Percentiles rank a stretch among this genome's conserved stretches.
Conservation (phyloP, 2,888 invertebrate species). For the Ctena decussata region DNA sequence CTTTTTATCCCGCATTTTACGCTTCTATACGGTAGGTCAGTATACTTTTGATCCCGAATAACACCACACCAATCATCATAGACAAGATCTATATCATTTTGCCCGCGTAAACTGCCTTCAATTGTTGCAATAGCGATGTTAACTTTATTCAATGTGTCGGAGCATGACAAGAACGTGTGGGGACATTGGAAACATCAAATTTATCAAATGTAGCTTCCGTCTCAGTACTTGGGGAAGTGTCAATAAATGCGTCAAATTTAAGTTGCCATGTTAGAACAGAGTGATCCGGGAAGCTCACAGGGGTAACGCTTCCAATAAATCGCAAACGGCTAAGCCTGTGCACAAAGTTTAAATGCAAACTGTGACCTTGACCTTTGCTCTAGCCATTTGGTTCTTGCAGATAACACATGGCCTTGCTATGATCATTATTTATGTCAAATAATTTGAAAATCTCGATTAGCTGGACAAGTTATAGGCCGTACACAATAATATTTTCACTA, state of each 20-base stretch:
- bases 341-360: too few relatives aligned
- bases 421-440: too few relatives aligned
- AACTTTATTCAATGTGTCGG: neutral
- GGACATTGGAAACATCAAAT: neutral
- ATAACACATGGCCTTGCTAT: too few relatives aligned
- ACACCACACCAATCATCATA: conserved; percentile 9
- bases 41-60: neutral
- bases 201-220: neutral
- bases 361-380: too few relatives aligned
- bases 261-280: neutral
- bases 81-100: neutral
- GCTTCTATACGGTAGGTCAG: neutral
- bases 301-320: neutral
- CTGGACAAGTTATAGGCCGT: too few relatives aligned
- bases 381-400: too few relatives aligned
- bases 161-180: neutral
- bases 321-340: neutral
- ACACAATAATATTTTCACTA: too few relatives aligned
- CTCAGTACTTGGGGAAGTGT: neutral
- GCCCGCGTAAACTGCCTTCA: conserved; percentile 1
- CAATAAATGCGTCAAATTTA: neutral
- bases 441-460: too few relatives aligned
- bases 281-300: neutral
- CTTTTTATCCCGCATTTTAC: neutral
- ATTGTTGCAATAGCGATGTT: neutral